Evolutionary conservation across 2,888 invertebrate species (phyloP).

Genomic region (Caenorhabditis sulstoni): DNA sequence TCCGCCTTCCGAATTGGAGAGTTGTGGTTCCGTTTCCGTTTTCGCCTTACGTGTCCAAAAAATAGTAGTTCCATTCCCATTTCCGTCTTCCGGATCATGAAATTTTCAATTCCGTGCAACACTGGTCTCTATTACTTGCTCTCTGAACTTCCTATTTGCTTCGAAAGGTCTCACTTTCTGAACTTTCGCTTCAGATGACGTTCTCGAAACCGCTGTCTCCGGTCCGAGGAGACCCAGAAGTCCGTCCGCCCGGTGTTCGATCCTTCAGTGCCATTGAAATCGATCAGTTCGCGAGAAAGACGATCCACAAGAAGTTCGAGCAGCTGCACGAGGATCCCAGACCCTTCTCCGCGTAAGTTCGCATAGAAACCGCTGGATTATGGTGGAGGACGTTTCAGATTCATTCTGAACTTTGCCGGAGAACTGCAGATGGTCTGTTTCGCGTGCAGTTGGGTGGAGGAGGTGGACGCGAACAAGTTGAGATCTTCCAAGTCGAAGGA

Average conservation of each 20-base stretch:
- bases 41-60: too few relatives aligned
- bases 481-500: background rate
- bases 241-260: background rate
- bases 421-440: conserved; percentile 7
- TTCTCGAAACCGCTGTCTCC: conserved; percentile 5
- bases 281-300: conserved; percentile 7
- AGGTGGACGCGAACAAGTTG: conserved; percentile 13
- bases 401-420: conserved; percentile 27
- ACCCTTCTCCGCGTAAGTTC: conserved; percentile 32
- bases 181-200: conserved; percentile 15
- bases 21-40: too few relatives aligned
- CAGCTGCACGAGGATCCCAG: conserved; percentile 32
- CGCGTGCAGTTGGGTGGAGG: conserved; percentile 1
- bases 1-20: too few relatives aligned
- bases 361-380: background rate
- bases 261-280: conserved; percentile 15
- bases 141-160: too few relatives aligned
- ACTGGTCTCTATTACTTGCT: too few relatives aligned
- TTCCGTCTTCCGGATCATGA: too few relatives aligned
- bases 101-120: too few relatives aligned
- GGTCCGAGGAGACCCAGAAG: too few relatives aligned
- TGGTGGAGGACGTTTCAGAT: background rate
- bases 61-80: too few relatives aligned
- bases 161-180: too few relatives aligned
- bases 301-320: conserved; percentile 22